Conservation (phyloP, 2,797 vertebrate genomes). For the Coilia nasus region DNA sequence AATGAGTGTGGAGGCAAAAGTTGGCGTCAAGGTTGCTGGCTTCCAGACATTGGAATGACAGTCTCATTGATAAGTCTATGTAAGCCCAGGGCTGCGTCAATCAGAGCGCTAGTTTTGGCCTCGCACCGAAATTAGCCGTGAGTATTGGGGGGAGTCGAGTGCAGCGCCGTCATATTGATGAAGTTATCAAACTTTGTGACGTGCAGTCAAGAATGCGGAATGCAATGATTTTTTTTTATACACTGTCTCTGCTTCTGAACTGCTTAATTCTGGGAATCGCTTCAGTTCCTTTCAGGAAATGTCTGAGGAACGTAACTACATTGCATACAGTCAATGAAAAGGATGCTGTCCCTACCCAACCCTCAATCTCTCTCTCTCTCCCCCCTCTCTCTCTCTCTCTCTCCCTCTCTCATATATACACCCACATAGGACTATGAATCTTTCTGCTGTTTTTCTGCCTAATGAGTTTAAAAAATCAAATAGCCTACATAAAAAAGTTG, state of each 20-base stretch:
- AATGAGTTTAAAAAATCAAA: slow-evolving; percentile 3
- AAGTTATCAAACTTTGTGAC: not conserved
- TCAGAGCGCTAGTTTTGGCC: not conserved
- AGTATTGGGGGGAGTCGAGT: not conserved
- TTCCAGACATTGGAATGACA: not conserved
- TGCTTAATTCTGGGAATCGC: not conserved
- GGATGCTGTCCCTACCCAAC: too few relatives aligned
- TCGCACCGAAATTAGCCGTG: not conserved
- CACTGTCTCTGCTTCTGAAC: not conserved
- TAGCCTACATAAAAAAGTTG: not conserved
- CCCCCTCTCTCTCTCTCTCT: too few relatives aligned
- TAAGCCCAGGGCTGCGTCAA: not conserved
- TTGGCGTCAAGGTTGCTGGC: not conserved
- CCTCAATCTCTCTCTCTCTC: too few relatives aligned
- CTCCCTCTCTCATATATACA: too few relatives aligned
- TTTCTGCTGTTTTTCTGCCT: not conserved
- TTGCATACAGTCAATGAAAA: not conserved
- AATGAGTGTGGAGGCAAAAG: not conserved
- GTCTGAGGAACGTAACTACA: not conserved
- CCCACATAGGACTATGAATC: not conserved
- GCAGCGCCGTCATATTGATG: not conserved
- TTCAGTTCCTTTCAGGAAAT: not conserved
- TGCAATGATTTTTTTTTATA: not conserved
- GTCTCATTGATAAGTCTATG: not conserved
- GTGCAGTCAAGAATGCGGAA: not conserved